Conservation (phyloP, 2,888 invertebrate genomes). For the Perithous albicinctus region DNA sequence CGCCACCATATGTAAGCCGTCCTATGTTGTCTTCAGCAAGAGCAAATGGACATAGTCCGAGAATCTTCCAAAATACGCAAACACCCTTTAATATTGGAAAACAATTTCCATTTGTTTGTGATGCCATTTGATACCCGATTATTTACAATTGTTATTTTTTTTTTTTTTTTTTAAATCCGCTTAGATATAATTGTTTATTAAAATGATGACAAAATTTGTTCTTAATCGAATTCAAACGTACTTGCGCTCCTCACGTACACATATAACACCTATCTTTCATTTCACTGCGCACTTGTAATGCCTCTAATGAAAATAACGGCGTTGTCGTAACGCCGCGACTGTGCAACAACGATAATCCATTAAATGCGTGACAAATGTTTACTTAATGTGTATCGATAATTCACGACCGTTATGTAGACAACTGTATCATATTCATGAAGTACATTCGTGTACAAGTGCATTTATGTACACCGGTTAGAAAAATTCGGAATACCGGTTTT, state of each 20-base stretch:
- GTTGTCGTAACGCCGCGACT: neutral
- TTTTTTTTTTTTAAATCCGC: neutral
- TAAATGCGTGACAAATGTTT: neutral
- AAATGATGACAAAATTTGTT: neutral
- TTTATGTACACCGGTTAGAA: no score
- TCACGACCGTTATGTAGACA: no score
- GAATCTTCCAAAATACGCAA: slow-evolving; percentile 54
- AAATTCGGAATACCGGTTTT: no score
- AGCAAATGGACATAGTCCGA: slow-evolving; percentile 65
- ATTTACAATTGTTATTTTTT: neutral
- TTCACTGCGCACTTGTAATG: neutral
- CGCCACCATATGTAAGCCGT: slow-evolving; percentile 13
- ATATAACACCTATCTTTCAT: neutral
- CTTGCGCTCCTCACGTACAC: neutral
- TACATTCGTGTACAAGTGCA: no score
- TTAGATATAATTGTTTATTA: neutral
- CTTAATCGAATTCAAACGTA: neutral
- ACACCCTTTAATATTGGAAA: neutral
- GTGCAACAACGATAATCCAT: neutral
- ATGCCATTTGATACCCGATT: slow-evolving; percentile 15
- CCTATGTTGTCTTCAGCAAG: slow-evolving; percentile 38
- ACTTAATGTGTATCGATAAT: no score
- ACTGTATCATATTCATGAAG: no score
- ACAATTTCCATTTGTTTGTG: neutral
- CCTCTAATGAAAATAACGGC: neutral